Conservation (phyloP, 2,113 vertebrate species). For the Phodopus roborovskii region DNA sequence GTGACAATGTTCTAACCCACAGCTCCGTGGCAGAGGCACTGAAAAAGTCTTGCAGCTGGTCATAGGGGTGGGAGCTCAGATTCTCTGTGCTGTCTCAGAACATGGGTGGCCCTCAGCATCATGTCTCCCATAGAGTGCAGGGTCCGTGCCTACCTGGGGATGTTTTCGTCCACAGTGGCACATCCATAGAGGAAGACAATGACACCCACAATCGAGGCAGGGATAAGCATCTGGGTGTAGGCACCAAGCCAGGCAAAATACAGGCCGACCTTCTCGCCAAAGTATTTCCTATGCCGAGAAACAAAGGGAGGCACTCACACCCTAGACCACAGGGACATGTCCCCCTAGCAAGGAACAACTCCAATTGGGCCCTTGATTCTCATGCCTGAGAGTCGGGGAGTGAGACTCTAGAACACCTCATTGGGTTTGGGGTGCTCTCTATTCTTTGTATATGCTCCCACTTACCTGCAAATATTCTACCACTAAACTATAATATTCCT, state of each 20-base stretch:
- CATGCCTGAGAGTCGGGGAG: rapidly evolving
- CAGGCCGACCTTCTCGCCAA: slow-evolving; percentile 98
- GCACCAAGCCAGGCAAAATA: slow-evolving; percentile 99
- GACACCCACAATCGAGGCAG: slow-evolving; percentile 94
- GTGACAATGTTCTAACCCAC: rapidly evolving
- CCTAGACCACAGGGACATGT: rapidly evolving
- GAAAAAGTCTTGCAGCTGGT: background rate
- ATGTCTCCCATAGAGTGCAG: rapidly evolving
- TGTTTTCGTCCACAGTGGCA: slow-evolving; percentile 94
- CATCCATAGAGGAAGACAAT: slow-evolving; percentile 98
- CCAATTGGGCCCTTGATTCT: rapidly evolving
- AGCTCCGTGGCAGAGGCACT: background rate
- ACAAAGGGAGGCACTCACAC: rapidly evolving
- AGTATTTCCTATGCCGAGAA: slow-evolving; percentile 92
- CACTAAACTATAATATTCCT: background rate
- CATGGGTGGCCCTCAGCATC: rapidly evolving
- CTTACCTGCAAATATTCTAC: background rate
- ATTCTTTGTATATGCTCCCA: no score
- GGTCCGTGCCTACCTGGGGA: slow-evolving; percentile 91
- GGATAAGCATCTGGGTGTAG: slow-evolving; percentile 99
- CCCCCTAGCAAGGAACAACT: no score
- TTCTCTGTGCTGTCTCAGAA: rapidly evolving
- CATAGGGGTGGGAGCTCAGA: rapidly evolving
- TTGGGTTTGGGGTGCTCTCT: background rate
- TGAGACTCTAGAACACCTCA: background rate